A percentile compares a stretch with the other conserved stretches of the same genome.
Evolutionary conservation across 1,140 invertebrate species (phyloP).

Genomic region (Homarus americanus): DNA sequence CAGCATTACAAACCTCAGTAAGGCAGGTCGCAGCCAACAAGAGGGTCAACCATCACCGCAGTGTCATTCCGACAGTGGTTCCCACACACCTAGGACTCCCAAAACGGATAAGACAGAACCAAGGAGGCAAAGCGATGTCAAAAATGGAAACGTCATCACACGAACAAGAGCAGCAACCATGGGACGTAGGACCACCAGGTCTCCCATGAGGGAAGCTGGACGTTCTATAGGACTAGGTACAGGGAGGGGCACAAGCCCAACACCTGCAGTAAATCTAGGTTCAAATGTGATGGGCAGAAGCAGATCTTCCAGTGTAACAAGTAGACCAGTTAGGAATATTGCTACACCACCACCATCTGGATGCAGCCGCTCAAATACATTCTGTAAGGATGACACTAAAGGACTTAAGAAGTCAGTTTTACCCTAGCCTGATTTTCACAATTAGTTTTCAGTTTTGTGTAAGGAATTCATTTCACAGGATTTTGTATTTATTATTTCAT

Average conservation of each 20-base stretch:
- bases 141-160: constrained; percentile 47
- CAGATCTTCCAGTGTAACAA: constrained; percentile 55
- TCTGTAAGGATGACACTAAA: constrained; percentile 49
- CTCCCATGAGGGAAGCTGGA: constrained; percentile 53
- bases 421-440: not conserved
- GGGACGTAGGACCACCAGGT: constrained; percentile 45
- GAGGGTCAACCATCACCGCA: not conserved
- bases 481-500: too few species aligned
- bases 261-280: constrained; percentile 27
- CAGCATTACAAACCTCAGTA: constrained; percentile 35
- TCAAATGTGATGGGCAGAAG: constrained; percentile 33
- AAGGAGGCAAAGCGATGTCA: constrained; percentile 39
- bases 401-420: constrained; percentile 18
- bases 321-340: constrained; percentile 35
- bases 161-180: constrained; percentile 39
- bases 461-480: not conserved
- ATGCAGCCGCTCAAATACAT: constrained; percentile 63
- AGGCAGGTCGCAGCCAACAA: constrained; percentile 13
- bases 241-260: constrained; percentile 39
- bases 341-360: constrained; percentile 28
- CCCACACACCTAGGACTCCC: constrained; percentile 37
- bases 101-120: constrained; percentile 22
- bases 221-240: constrained; percentile 4
- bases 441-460: not conserved
- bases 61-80: constrained; percentile 18